Evolutionary conservation across 2,797 vertebrate species (phyloP).

Genomic region (Gymnoscopelus microlampas): DNA sequence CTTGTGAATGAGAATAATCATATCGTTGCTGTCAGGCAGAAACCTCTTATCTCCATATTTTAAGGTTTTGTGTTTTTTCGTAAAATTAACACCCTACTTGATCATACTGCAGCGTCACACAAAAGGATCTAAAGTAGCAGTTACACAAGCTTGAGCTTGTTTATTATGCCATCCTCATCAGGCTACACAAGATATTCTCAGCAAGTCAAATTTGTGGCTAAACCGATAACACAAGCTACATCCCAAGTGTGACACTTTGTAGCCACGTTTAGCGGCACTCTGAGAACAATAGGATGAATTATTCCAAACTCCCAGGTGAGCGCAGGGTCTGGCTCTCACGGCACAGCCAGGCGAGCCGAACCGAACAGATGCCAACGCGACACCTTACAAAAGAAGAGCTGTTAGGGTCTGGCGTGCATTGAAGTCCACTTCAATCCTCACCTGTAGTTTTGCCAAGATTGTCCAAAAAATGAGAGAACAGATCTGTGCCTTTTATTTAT

Average conservation of each 20-base stretch:
- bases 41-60: no score
- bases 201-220: slow-evolving; percentile 11
- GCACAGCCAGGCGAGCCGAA: slow-evolving; percentile 51
- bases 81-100: no score
- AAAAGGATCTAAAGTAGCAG: no score
- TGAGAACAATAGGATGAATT: slow-evolving; percentile 74
- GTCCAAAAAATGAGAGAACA: slow-evolving; percentile 64
- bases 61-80: no score
- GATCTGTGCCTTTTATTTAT: no score
- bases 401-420: slow-evolving; percentile 68
- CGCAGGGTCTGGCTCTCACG: slow-evolving; percentile 56
- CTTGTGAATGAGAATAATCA: no score
- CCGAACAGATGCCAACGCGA: slow-evolving; percentile 82
- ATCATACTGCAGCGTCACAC: no score
- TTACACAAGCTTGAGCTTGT: no score
- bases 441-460: slow-evolving; percentile 76
- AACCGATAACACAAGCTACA: slow-evolving; percentile 51
- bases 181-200: no score
- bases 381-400: slow-evolving; percentile 72
- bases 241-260: slow-evolving; percentile 60
- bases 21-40: no score
- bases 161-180: no score
- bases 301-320: slow-evolving; percentile 75
- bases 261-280: slow-evolving; percentile 49
- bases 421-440: slow-evolving; percentile 85